Conservation (phyloP, 2,888 invertebrate genomes). For the Caenorhabditis zanzibari region DNA sequence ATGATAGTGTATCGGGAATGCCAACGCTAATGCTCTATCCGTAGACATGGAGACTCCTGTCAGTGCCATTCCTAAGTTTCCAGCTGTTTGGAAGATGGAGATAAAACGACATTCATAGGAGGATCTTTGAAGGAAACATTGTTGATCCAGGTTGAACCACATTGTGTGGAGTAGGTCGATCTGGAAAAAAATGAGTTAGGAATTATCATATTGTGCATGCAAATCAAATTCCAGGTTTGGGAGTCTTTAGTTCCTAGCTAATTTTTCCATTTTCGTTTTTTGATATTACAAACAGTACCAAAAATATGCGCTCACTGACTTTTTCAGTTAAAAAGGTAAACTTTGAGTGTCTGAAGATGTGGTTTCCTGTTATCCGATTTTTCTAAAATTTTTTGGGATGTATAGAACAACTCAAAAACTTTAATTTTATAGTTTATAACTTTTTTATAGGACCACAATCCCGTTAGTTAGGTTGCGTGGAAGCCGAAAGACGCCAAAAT, state of each 20-base stretch:
- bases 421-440: too few relatives aligned
- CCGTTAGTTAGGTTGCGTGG: too few relatives aligned
- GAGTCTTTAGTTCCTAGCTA: not conserved
- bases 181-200: constrained; percentile 6
- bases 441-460: too few relatives aligned
- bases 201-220: not conserved
- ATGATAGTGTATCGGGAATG: not conserved
- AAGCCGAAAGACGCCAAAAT: too few relatives aligned
- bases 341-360: too few relatives aligned
- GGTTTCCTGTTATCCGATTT: too few relatives aligned
- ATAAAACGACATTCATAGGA: constrained; percentile 48
- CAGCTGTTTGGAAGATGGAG: constrained; percentile 32
- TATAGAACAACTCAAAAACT: too few relatives aligned
- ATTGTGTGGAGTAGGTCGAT: constrained; percentile 36
- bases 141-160: constrained; percentile 22
- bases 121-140: constrained; percentile 41
- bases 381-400: too few relatives aligned
- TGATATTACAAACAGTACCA: too few relatives aligned
- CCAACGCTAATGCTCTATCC: constrained; percentile 21
- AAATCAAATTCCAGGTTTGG: not conserved
- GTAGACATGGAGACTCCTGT: constrained; percentile 33
- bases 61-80: constrained; percentile 37
- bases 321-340: too few relatives aligned
- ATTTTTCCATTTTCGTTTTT: too few relatives aligned
- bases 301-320: too few relatives aligned